Percentiles rank a stretch among this genome's conserved stretches.
Evolutionary conservation across 2,797 vertebrate genomes (phyloP).

Genomic region (Sebastes iracundus): DNA sequence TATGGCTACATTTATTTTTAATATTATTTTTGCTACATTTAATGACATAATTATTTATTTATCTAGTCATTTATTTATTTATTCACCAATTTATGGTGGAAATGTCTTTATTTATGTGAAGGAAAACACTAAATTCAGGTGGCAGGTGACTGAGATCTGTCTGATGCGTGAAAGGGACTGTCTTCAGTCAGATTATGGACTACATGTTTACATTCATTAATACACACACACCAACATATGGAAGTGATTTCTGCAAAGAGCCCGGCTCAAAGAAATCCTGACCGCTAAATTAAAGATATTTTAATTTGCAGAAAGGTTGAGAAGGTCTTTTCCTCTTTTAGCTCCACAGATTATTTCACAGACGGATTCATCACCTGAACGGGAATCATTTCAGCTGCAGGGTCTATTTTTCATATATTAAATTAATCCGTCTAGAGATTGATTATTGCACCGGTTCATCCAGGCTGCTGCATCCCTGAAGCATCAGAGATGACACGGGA

Average conservation of each 20-base stretch:
- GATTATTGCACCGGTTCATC: not conserved
- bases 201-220: too few species aligned
- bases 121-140: too few species aligned
- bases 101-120: too few species aligned
- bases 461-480: not conserved
- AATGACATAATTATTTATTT: too few species aligned
- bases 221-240: not conserved
- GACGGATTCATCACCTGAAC: conserved; percentile 1
- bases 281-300: conserved; percentile 17
- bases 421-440: not conserved
- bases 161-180: too few species aligned
- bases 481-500: too few species aligned
- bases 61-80: not conserved
- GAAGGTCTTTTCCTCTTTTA: not conserved
- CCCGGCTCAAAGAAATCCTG: not conserved
- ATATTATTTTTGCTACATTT: too few species aligned
- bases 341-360: not conserved
- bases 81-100: not conserved
- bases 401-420: not conserved
- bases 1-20: too few species aligned
- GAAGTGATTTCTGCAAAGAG: not conserved
- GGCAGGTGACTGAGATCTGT: too few species aligned
- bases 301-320: not conserved
- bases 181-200: not conserved
- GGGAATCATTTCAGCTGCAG: not conserved